Evolutionary conservation across 2,797 vertebrate species (phyloP).

Genomic region (Sylvia borin): DNA sequence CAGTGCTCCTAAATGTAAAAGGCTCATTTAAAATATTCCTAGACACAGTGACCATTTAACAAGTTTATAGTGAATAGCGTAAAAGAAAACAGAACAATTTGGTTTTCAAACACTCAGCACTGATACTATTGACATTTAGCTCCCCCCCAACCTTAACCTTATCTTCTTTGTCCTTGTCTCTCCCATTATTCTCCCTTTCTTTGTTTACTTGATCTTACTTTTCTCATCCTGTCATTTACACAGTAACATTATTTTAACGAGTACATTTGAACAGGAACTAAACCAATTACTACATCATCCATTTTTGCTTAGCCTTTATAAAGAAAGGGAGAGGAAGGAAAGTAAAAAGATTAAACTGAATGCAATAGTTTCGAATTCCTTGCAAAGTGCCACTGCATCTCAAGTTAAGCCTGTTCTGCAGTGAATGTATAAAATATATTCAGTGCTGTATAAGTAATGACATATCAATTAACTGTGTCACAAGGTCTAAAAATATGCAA

Average conservation of each 20-base stretch:
- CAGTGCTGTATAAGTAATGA: constrained; percentile 80
- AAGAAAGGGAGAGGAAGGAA: constrained; percentile 47
- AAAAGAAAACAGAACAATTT: constrained; percentile 38
- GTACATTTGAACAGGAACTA: constrained; percentile 70
- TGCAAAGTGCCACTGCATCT: constrained; percentile 69
- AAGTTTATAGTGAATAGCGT: constrained; percentile 53
- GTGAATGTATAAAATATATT: constrained; percentile 77
- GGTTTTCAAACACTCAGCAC: constrained; percentile 35
- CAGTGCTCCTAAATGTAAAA: constrained; percentile 45
- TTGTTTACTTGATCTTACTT: constrained; percentile 60
- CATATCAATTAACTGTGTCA: constrained; percentile 85
- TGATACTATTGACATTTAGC: constrained; percentile 60
- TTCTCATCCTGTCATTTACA: constrained; percentile 66
- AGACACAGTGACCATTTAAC: constrained; percentile 55
- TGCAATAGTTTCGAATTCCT: constrained; percentile 45
- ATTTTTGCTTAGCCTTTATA: constrained; percentile 65
- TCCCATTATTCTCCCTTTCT: constrained; percentile 55
- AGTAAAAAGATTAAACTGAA: constrained; percentile 39
- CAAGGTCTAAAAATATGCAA: constrained; percentile 86
- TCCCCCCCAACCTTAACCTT: constrained; percentile 46
- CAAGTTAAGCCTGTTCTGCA: constrained; percentile 61
- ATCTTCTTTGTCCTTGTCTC: constrained; percentile 41
- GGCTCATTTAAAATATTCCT: constrained; percentile 49
- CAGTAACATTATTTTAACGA: constrained; percentile 72
- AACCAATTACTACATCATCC: constrained; percentile 63